Percentiles rank a stretch among this genome's conserved stretches.
Evolutionary conservation across 2,797 vertebrate genomes (phyloP).

Genomic region (Pseudomugil gertrudae): DNA sequence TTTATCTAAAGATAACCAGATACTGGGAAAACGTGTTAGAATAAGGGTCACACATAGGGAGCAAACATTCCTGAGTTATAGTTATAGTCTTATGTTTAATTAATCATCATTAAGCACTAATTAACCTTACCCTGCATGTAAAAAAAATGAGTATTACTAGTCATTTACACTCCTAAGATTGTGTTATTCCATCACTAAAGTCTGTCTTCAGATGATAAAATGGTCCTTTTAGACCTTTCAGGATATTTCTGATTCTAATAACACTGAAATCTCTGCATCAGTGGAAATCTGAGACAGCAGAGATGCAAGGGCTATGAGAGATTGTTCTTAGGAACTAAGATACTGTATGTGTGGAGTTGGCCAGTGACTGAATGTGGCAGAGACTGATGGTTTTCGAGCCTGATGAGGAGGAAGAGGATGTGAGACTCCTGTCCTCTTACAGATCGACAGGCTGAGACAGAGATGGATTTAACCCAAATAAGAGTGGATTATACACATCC

Average conservation of each 20-base stretch:
- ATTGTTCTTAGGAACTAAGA: conserved; percentile 41
- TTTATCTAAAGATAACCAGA: background rate
- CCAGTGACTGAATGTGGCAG: conserved; percentile 52
- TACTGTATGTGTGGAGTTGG: conserved; percentile 35
- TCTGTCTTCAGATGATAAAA: conserved; percentile 16
- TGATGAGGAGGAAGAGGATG: conserved; percentile 41
- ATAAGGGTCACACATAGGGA: background rate
- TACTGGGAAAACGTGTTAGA: background rate
- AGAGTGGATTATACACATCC: conserved; percentile 78
- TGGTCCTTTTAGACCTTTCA: conserved; percentile 21
- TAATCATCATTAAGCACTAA: background rate
- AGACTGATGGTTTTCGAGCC: conserved; percentile 38
- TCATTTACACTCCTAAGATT: background rate
- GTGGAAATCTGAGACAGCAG: conserved; percentile 30
- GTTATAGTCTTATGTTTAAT: background rate
- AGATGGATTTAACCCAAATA: conserved; percentile 81
- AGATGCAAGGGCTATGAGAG: conserved; percentile 11
- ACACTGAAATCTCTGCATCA: conserved; percentile 37
- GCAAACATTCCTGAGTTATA: background rate
- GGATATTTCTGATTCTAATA: conserved; percentile 30
- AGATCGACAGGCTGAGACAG: conserved; percentile 45
- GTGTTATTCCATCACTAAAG: conserved; percentile 17
- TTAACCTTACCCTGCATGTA: background rate
- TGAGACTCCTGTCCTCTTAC: conserved; percentile 52
- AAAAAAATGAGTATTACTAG: background rate